Conservation (phyloP, 2,113 vertebrate genomes). For the Oenanthe melanoleuca region DNA sequence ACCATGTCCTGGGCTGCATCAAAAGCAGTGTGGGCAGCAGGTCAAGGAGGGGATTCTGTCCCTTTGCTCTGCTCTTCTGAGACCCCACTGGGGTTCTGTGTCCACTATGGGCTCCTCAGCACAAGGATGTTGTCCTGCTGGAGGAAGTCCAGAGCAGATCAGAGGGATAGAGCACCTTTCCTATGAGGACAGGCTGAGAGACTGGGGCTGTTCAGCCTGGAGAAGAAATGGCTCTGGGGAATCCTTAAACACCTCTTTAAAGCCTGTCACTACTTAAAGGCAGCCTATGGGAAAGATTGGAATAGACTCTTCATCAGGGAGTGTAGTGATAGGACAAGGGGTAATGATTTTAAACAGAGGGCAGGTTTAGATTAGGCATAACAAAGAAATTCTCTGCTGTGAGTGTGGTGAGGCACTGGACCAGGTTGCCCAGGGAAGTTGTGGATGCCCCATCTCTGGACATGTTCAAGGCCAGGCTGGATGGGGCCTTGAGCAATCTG, state of each 20-base stretch:
- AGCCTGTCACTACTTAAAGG: background rate
- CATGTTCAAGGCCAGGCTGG: background rate
- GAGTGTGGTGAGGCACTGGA: background rate
- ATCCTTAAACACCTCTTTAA: background rate
- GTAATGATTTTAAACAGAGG: background rate
- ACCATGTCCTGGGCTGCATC: background rate
- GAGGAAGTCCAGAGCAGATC: background rate
- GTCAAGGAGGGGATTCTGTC: background rate
- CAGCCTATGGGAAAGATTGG: background rate
- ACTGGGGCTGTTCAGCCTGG: background rate
- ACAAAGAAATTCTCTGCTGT: background rate
- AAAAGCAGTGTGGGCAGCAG: background rate
- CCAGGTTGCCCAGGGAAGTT: background rate
- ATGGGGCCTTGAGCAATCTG: background rate
- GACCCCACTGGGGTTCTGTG: background rate
- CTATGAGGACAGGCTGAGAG: background rate
- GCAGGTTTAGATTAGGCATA: background rate
- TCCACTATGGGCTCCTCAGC: background rate
- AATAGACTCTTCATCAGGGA: background rate
- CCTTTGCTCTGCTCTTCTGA: background rate
- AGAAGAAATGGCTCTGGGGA: background rate
- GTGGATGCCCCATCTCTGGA: background rate
- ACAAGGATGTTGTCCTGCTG: background rate
- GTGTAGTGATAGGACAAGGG: background rate
- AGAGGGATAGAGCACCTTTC: background rate